Evolutionary conservation across 2,113 vertebrate species (phyloP), one percentile per base, ranked within the genome.

Genomic region (Nibea coibor): DNA sequence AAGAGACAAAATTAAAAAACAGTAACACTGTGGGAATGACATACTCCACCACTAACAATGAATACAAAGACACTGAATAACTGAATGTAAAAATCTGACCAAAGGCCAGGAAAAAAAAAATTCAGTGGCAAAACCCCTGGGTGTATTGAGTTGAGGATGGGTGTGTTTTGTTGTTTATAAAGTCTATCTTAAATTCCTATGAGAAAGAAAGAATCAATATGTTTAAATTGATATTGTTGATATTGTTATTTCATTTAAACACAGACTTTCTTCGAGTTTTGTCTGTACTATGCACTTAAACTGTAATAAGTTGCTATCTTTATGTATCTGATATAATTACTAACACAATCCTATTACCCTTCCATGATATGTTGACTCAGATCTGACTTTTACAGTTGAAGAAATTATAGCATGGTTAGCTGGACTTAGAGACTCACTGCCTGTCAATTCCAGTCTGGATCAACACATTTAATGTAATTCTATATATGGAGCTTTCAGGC

Each of bases 401-500:
- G 47, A 53, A 56, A 56, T 10, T 17, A 45, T 45, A 57, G 51
- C 59, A 31, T 56, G 67, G 53, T 50, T 62, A 56, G 48, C 70
- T 50, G 42, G 68, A 68, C 47, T 71, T 65, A 24, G 54, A 75
- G 67, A 63, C 61, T 45, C 63, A 22, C 51, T 50, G 28, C 22
- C 56, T 81, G 78, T 66, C 77, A 81, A 64, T 79, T 81, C 42
- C 73, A 76, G 24, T 82, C 50, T 47, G 62, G 54, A 85, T 89
- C 58, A 81, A 64, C 74, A 81, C n/a, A n/a, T 76, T 80, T 71
- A 77, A 77, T 84, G 67, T 73, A 76, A 85, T 81, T 83, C 63
- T 58, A 59, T 48, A 75, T 68, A 61, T 58, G 57, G 79, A 67
- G 83, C 66, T 73, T 68, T 86, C 48, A 65, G 70, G 61, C 75